Evolutionary conservation across 2,888 invertebrate genomes (phyloP).

Genomic region (Apamea crenata): DNA sequence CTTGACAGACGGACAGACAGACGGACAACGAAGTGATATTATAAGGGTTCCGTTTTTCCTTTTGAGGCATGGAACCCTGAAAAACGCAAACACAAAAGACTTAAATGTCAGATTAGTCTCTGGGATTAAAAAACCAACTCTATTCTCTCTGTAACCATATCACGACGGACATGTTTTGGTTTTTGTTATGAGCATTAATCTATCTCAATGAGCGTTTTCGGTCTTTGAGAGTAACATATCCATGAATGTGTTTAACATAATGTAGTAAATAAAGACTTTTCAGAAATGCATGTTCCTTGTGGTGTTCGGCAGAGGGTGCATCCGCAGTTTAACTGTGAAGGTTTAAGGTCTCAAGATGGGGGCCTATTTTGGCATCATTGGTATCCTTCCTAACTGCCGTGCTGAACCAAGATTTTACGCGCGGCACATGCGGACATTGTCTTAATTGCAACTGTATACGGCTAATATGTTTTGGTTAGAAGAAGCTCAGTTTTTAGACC

Average conservation of each 20-base stretch:
- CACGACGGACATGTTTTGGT: not conserved
- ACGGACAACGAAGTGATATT: too few relatives aligned
- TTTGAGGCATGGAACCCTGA: too few relatives aligned
- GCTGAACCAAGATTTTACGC: not conserved
- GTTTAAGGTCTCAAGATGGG: not conserved
- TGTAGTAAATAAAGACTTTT: conserved; percentile 32
- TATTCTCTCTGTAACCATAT: too few relatives aligned
- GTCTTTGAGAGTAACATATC: too few relatives aligned
- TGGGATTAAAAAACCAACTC: too few relatives aligned
- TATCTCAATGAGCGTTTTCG: too few relatives aligned
- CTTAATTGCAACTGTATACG: not conserved
- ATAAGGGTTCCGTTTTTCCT: too few relatives aligned
- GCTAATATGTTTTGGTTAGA: not conserved
- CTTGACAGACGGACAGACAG: too few relatives aligned
- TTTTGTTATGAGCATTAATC: not conserved
- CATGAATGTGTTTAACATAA: conserved; percentile 33
- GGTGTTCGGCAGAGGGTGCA: not conserved
- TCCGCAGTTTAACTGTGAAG: not conserved
- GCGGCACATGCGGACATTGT: not conserved
- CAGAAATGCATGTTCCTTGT: conserved; percentile 23
- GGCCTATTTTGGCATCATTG: not conserved
- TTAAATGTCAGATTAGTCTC: too few relatives aligned
- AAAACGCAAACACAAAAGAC: too few relatives aligned
- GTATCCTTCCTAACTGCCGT: not conserved
- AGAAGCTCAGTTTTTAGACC: not conserved